A percentile compares a stretch with the other conserved stretches of the same genome.
Conservation (phyloP, 2,113 vertebrate species). For the Emydocephalus ijimae region DNA sequence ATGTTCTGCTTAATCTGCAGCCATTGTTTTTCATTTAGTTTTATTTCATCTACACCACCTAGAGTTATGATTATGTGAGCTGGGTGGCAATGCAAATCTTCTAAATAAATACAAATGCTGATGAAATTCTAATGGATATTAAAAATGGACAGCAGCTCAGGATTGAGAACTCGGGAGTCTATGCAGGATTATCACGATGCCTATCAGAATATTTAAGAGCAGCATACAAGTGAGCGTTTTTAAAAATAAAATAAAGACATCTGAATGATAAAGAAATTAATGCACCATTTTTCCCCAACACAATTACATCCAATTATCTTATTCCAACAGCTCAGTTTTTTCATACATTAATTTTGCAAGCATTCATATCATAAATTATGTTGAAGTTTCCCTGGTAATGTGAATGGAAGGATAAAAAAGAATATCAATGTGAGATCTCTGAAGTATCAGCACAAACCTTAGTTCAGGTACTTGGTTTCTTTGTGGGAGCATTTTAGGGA, state of each 20-base stretch:
- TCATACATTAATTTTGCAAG: constrained; percentile 9
- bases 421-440: neutral
- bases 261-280: constrained; percentile 44
- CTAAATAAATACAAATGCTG: neutral
- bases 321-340: constrained; percentile 19
- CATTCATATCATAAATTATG: constrained; percentile 3
- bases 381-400: neutral
- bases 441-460: constrained; percentile 28
- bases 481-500: neutral
- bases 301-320: neutral
- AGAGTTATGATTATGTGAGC: neutral
- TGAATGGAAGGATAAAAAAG: constrained; percentile 32
- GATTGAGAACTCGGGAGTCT: constrained; percentile 62
- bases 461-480: neutral
- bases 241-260: neutral
- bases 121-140: constrained; percentile 34
- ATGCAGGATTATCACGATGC: constrained; percentile 47
- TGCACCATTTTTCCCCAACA: constrained; percentile 28
- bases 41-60: neutral
- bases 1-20: neutral
- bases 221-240: constrained; percentile 52
- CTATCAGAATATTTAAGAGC: constrained; percentile 52
- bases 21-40: neutral
- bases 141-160: constrained; percentile 49
- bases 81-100: neutral